phyloP scores from a whole-genome alignment of 2,797 vertebrate species.

The Oreonectes daqikongensis region DNA sequence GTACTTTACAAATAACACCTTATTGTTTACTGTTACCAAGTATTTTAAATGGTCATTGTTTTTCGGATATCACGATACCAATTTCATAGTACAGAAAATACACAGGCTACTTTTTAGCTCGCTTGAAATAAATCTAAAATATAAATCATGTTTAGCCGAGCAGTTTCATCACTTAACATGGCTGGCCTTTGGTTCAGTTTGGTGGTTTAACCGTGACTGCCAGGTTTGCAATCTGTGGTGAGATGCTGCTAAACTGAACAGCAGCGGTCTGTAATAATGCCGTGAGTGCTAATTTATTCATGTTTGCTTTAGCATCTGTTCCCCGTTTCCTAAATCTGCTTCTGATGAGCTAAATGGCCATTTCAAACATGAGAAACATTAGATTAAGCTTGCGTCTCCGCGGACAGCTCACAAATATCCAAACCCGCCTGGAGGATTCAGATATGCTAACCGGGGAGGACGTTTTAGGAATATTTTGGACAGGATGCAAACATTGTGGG shows the following conservation, averaged over 20 bases:
- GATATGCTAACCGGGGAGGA: background rate
- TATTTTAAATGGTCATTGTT: no score
- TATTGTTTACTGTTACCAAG: no score
- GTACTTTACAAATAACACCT: no score
- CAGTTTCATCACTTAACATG: slow-evolving; percentile 25
- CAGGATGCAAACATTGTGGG: background rate
- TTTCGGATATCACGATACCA: no score
- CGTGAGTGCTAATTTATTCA: slow-evolving; percentile 33
- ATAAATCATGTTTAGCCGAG: background rate
- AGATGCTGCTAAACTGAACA: slow-evolving; percentile 52
- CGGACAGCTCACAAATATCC: background rate
- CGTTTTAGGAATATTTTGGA: background rate
- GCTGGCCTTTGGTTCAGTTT: slow-evolving; percentile 27
- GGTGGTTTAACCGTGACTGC: slow-evolving; percentile 49
- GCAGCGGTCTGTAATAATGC: slow-evolving; percentile 29
- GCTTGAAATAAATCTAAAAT: background rate
- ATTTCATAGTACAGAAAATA: no score
- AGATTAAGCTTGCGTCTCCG: slow-evolving; percentile 17
- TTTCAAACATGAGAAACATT: slow-evolving; percentile 39
- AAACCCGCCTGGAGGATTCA: background rate
- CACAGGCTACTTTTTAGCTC: background rate
- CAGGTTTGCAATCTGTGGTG: slow-evolving; percentile 52
- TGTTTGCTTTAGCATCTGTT: slow-evolving; percentile 51
- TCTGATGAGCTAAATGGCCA: slow-evolving; percentile 49
- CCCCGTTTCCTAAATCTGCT: slow-evolving; percentile 46